These are phyloP conservation scores for Campoplex capitator DNA, from an alignment of 2,888 invertebrate genomes.

Conservation along the genomic window DNA sequence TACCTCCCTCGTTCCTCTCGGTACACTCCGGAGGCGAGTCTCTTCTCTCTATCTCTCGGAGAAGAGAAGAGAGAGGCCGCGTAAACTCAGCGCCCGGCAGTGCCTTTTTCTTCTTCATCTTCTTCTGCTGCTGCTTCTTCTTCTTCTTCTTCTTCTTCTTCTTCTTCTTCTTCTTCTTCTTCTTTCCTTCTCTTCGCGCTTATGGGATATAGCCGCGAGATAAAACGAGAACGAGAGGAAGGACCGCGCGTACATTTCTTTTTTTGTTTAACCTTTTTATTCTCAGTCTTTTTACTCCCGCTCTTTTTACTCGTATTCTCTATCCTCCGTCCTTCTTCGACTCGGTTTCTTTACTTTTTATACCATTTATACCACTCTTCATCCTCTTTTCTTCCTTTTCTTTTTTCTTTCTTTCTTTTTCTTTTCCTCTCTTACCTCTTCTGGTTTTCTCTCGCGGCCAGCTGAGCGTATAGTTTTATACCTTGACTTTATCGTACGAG, in stretches of 20 bases:
- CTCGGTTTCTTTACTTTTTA: constrained; percentile 49
- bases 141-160: neutral
- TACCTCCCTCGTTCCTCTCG: constrained; percentile 1
- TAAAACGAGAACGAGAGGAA: constrained; percentile 47
- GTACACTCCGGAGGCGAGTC: neutral
- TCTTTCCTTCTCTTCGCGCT: neutral
- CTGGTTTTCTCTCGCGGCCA: constrained; percentile 60
- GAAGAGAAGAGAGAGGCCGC: constrained; percentile 24
- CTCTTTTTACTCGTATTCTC: constrained; percentile 60
- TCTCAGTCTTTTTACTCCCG: constrained; percentile 34
- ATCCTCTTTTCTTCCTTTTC: constrained; percentile 23
- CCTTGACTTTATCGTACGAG: constrained; percentile 49
- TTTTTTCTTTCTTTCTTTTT: constrained; percentile 20
- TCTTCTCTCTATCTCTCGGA: neutral
- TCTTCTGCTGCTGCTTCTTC: neutral
- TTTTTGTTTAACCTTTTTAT: constrained; percentile 28
- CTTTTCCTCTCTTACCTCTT: constrained; percentile 35
- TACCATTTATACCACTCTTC: constrained; percentile 63
- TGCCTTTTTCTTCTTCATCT: constrained; percentile 11
- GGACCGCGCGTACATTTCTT: constrained; percentile 40
- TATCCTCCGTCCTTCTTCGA: constrained; percentile 34
- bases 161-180: constrained; percentile 23
- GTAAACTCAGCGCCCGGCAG: constrained; percentile 20
- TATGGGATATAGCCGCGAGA: constrained; percentile 29
- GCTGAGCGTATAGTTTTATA: constrained; percentile 55